phyloP scores from a whole-genome alignment of 1,140 invertebrate species.

The Mamestra configurata region DNA sequence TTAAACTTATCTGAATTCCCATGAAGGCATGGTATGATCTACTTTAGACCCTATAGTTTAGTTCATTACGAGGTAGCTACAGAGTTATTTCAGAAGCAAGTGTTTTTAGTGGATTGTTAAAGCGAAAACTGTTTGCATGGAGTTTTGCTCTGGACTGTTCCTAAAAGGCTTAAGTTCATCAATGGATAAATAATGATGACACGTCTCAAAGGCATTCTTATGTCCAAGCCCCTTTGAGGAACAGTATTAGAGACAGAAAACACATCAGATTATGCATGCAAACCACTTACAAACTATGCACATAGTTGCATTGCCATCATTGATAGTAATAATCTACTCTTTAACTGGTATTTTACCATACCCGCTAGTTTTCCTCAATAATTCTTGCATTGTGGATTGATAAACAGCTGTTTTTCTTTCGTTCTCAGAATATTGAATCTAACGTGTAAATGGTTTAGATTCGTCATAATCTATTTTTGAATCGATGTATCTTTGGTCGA shows the following conservation, averaged over 20 bases:
- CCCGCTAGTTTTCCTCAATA: slow-evolving; percentile 17
- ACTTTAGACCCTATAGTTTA: no score
- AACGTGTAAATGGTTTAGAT: slow-evolving; percentile 26
- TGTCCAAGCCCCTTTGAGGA: background rate
- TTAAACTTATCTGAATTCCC: no score
- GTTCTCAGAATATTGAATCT: background rate
- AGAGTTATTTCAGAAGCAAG: no score
- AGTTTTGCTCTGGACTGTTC: no score
- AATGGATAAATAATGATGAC: no score
- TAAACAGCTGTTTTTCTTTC: slow-evolving; percentile 21
- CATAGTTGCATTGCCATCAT: background rate
- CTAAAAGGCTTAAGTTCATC: no score
- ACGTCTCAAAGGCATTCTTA: no score
- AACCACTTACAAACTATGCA: background rate
- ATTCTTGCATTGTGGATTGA: slow-evolving; percentile 5
- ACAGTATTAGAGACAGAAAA: background rate
- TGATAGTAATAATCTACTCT: background rate
- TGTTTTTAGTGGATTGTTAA: no score
- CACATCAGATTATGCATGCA: background rate
- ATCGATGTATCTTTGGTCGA: background rate
- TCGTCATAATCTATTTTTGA: slow-evolving; percentile 36
- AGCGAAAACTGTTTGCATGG: no score
- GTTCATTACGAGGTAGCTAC: no score
- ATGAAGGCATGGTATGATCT: no score
- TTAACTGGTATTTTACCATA: background rate